These are phyloP conservation scores for Endomychus coccineus DNA, from an alignment of 2,888 invertebrate genomes.

Conservation along the genomic window DNA sequence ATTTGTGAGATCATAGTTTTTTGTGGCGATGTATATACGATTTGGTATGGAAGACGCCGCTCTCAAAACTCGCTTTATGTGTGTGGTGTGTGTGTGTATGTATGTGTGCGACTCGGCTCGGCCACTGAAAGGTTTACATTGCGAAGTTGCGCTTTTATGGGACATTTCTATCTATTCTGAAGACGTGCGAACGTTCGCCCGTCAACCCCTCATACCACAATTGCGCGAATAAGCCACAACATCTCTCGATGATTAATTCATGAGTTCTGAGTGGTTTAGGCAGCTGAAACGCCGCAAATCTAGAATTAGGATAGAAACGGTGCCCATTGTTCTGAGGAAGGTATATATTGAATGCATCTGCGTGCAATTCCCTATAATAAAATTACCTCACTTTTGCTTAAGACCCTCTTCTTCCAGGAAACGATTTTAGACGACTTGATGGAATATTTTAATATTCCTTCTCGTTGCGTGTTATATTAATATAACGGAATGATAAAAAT, in stretches of 20 bases:
- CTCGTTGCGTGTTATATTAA: too few species aligned
- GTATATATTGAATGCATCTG: constrained; percentile 31
- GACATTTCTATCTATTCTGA: constrained; percentile 31
- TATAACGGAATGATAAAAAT: too few species aligned
- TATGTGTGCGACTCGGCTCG: too few species aligned
- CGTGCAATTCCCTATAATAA: constrained; percentile 20
- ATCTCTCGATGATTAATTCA: constrained; percentile 42
- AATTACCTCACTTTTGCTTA: constrained; percentile 6
- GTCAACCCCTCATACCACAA: constrained; percentile 11
- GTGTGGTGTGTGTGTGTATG: too few species aligned
- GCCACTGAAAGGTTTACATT: constrained; percentile 22
- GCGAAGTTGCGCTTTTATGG: constrained; percentile 27
- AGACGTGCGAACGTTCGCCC: constrained; percentile 25
- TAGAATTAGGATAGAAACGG: constrained; percentile 40
- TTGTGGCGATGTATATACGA: too few species aligned
- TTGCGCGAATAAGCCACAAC: constrained; percentile 37
- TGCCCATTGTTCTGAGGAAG: constrained; percentile 33
- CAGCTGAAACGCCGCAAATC: constrained; percentile 39
- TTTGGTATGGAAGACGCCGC: constrained; percentile 9
- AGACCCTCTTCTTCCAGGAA: too few species aligned
- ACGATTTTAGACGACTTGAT: too few species aligned
- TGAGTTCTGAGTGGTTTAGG: constrained; percentile 41
- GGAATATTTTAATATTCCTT: too few species aligned
- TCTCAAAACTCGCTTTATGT: constrained; percentile 12
- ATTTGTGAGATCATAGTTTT: too few species aligned